These are phyloP conservation scores for Hylomyscus alleni DNA, from an alignment of 2,797 vertebrate species.

Conservation along the genomic window DNA sequence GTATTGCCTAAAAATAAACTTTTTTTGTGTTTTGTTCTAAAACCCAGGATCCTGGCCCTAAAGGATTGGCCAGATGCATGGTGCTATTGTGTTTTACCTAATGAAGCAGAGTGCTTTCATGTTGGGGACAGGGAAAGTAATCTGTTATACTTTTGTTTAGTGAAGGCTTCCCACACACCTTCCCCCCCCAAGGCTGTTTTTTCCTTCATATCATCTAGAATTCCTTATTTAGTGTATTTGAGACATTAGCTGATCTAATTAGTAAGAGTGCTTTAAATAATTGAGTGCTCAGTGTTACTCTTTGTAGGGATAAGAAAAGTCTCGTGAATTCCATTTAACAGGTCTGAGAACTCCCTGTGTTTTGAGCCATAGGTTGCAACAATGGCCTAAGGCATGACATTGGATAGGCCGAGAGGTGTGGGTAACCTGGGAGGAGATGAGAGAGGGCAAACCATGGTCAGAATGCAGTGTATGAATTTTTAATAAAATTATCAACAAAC, in stretches of 20 bases:
- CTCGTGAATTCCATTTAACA: not conserved
- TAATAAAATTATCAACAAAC: not conserved
- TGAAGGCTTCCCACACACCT: not conserved
- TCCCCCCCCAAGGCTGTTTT: not conserved
- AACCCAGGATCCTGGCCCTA: not conserved
- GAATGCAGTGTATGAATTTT: not conserved
- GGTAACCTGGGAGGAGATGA: not conserved
- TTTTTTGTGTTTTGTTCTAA: slow-evolving; percentile 27
- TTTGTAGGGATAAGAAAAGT: not conserved
- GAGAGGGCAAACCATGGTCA: not conserved
- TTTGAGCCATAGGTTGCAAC: not conserved
- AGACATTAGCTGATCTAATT: not conserved
- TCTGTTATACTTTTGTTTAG: not conserved
- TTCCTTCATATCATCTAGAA: not conserved
- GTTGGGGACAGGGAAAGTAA: not conserved
- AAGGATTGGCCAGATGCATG: too few species aligned
- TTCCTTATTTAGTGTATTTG: not conserved
- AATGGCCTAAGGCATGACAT: not conserved
- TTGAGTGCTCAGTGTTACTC: not conserved
- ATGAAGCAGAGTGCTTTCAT: not conserved
- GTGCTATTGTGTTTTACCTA: not conserved
- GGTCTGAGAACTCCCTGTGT: not conserved
- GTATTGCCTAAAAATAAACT: not conserved
- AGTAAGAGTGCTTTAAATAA: not conserved
- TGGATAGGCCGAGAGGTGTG: not conserved